Evolutionary conservation across 2,797 vertebrate species (phyloP), one percentile per base, ranked within the genome.

Genomic region (Aldrovandia affinis): DNA sequence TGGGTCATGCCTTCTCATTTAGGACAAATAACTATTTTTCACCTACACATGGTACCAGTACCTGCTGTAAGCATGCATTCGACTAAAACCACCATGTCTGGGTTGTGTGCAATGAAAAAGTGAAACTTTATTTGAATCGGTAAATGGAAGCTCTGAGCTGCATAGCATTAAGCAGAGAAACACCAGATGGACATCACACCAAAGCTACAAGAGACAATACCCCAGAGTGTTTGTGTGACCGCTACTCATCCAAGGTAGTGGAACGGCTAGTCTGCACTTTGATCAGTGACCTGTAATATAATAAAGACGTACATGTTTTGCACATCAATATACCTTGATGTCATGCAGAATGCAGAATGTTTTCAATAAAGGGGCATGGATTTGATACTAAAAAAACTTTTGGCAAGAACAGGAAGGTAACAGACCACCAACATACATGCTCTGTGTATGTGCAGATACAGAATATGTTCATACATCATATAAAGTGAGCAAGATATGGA

Each of bases 281-380:
- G 84, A 88, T 89, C 59, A 30, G 75, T 75, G 85, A 83, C 81
- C 78, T 89, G 80, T 86, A 84, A 80, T 85, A 85, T 54, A 78
- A 83, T 57, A 70, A 87, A 87, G 15, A 84, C 33, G 78, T 84
- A 85, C 91, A 81, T 90, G 87, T 92, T 93, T 92, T 93, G 91
- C 92, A 94, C 93, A 92, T 33, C 44, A 81, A 89, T 86, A 20
- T 52, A 81, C 78, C 75, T 22, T 28, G 44, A 54, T 33, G 20
- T 75, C 39, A 75, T 44, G 36, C 70, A 75, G 12, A 75, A 25
- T 44, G 3, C 22, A 79, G 28, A 30, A 79, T 79, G 20, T 55
- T n/a, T 50, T 14, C 44, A 44, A 42, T 78, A 78, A 22, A 55
- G 28, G 79, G 28, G 50, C 39, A 42, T 57, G 33, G 39, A 80